Percentiles rank a stretch among this genome's conserved stretches.
Evolutionary conservation across 2,888 invertebrate genomes (phyloP).

Genomic region (Papilio demoleus): DNA sequence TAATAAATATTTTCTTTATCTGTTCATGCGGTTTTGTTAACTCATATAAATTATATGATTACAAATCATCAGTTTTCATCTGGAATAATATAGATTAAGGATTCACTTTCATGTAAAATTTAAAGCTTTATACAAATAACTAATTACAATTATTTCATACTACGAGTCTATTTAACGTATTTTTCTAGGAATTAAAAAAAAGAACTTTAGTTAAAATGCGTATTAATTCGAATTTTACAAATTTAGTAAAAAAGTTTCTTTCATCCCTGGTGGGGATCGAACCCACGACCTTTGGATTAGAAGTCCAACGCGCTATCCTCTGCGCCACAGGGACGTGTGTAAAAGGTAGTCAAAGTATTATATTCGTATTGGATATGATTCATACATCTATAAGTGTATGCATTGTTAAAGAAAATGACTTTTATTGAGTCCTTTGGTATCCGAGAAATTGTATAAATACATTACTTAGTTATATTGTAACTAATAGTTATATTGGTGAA

Average conservation of each 20-base stretch:
- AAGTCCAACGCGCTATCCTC: constrained; percentile 39
- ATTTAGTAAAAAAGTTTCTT: neutral
- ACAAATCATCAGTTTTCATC: too few species aligned
- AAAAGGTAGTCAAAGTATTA: neutral
- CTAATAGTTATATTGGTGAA: too few species aligned
- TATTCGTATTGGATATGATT: neutral
- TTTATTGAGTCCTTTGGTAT: too few species aligned
- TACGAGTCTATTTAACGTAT: too few species aligned
- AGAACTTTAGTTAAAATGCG: too few species aligned
- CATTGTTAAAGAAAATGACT: too few species aligned
- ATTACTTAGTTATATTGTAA: too few species aligned
- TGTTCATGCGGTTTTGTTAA: neutral
- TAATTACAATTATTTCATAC: too few species aligned
- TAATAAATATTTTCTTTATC: neutral
- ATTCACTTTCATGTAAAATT: neutral
- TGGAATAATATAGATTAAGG: neutral
- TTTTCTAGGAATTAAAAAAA: neutral
- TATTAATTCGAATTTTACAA: too few species aligned
- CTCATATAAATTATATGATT: neutral
- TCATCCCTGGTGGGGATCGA: constrained; percentile 29
- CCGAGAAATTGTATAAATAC: too few species aligned
- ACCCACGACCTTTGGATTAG: constrained; percentile 39
- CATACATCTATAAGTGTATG: neutral
- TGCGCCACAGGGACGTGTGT: constrained; percentile 34
- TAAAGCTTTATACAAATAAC: too few species aligned